phyloP scores from a whole-genome alignment of 2,797 vertebrate species.

The Gymnoscopelus microlampas region DNA sequence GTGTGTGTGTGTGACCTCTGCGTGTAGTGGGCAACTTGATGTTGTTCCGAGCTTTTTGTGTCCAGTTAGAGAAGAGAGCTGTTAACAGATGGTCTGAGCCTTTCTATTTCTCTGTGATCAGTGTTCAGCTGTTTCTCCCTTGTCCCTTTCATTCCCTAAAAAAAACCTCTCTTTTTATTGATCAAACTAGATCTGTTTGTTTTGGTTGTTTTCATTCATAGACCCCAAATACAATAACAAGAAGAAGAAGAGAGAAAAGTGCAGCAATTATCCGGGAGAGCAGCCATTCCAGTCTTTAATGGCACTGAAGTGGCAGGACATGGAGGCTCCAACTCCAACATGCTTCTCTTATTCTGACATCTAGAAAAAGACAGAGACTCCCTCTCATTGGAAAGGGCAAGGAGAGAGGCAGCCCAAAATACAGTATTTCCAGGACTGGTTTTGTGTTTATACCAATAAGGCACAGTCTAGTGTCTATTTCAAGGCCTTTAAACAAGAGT shows the following conservation, averaged over 20 bases:
- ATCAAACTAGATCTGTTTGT: background rate
- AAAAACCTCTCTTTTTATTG: constrained; percentile 6
- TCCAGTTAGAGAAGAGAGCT: constrained; percentile 41
- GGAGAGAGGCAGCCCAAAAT: constrained; percentile 15
- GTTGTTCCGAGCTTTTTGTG: constrained; percentile 63
- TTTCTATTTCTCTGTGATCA: constrained; percentile 9
- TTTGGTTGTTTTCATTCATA: no score
- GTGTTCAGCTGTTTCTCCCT: background rate
- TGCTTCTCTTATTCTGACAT: constrained; percentile 1
- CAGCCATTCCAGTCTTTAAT: no score
- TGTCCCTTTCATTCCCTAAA: constrained; percentile 18
- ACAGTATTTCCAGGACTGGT: constrained; percentile 28
- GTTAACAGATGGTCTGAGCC: constrained; percentile 41
- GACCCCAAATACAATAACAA: no score
- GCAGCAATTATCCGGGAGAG: no score
- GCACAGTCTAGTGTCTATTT: constrained; percentile 28
- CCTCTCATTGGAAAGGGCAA: constrained; percentile 5
- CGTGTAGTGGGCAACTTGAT: constrained; percentile 50
- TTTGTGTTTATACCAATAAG: constrained; percentile 18
- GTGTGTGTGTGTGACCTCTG: constrained; percentile 52
- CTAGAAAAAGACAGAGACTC: constrained; percentile 8
- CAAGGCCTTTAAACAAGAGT: constrained; percentile 38
- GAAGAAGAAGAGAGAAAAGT: no score
- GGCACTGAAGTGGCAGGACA: no score
- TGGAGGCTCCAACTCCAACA: no score